Percentiles rank a stretch among this genome's conserved stretches.
Conservation (phyloP, 2,888 invertebrate species). For the Glyphotaelius pellucidus region DNA sequence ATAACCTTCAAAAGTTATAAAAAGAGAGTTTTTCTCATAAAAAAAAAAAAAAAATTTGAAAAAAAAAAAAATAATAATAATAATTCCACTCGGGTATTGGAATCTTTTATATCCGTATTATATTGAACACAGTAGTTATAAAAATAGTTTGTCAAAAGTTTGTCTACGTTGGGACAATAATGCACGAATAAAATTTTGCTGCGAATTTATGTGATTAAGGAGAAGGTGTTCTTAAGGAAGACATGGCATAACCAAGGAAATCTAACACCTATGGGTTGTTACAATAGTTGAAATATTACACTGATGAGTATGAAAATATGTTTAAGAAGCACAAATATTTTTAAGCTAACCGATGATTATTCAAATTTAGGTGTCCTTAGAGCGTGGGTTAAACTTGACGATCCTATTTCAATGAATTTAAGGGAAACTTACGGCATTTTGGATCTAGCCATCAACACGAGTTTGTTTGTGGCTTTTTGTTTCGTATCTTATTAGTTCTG, state of each 20-base stretch:
- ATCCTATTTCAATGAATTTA: not conserved
- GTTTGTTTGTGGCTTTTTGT: constrained; percentile 23
- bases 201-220: not conserved
- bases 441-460: not conserved
- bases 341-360: no score
- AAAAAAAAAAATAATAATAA: no score
- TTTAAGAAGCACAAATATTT: no score
- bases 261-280: not conserved
- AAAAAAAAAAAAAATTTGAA: no score
- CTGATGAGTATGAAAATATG: not conserved
- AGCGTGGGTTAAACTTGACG: not conserved
- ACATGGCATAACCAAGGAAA: not conserved
- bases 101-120: not conserved
- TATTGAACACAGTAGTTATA: no score
- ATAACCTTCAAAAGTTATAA: no score
- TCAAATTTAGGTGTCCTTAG: not conserved
- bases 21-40: no score
- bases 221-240: no score
- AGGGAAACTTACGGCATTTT: not conserved
- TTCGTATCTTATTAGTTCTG: constrained; percentile 12
- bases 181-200: not conserved
- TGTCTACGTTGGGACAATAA: not conserved
- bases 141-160: not conserved
- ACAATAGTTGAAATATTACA: not conserved
- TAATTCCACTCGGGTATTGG: no score